Percentiles rank a stretch among this genome's conserved stretches.
Conservation (phyloP, 2,797 vertebrate genomes). For the Vireo griseus region DNA sequence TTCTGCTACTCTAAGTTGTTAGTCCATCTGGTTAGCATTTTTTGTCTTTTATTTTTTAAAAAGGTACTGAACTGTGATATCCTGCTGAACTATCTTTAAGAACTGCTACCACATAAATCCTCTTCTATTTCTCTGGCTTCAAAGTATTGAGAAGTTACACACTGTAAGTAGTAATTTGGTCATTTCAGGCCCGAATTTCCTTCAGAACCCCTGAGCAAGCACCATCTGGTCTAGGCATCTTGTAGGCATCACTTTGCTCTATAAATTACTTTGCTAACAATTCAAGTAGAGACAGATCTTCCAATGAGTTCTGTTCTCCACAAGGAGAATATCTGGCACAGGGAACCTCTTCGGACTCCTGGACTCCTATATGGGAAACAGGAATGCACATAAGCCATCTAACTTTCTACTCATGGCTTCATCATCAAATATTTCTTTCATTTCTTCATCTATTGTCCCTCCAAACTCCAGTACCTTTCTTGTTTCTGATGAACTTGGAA, state of each 20-base stretch:
- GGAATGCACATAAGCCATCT: neutral
- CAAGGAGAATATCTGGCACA: neutral
- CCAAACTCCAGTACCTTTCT: neutral
- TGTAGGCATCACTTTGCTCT: neutral
- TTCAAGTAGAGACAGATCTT: neutral
- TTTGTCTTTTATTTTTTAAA: neutral
- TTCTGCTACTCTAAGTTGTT: neutral
- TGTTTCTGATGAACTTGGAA: neutral
- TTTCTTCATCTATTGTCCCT: neutral
- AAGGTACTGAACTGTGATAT: neutral
- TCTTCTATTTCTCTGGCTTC: neutral
- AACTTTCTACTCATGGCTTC: neutral
- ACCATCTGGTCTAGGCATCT: conserved; percentile 33
- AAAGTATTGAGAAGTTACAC: neutral
- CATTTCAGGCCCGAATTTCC: neutral
- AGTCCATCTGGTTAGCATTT: neutral
- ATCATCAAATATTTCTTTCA: conserved; percentile 2
- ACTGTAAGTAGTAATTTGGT: neutral
- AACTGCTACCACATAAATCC: neutral
- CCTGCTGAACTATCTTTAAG: neutral
- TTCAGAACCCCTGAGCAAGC: neutral
- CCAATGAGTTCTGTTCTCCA: neutral
- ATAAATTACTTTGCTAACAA: conserved; percentile 2
- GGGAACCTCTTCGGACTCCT: neutral
- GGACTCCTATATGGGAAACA: neutral